Evolutionary conservation across 2,113 vertebrate species (phyloP), one percentile per base, ranked within the genome.

Genomic region (Podocnemis expansa): DNA sequence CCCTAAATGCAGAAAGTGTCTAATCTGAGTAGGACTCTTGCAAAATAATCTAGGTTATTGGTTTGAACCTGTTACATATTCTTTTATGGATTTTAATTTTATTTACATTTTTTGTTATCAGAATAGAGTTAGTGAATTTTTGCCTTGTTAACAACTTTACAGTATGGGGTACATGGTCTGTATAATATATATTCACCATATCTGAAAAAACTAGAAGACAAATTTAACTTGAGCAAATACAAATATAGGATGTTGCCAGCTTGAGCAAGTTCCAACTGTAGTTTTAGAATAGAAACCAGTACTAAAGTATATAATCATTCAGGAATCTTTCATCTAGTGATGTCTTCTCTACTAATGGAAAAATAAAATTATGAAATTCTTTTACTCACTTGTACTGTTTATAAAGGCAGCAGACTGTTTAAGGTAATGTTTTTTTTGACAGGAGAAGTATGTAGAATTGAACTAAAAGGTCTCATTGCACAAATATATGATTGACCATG

Each of bases 1-100:
- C 47, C n/a, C 21, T 12, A 4, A 49, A 34, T 3, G 79, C 93
- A 89, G 85, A 3, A 47, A 21, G 63, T 78, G 21, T 58, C 11
- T 94, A 60, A 89, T 87, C 47, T 12, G 70, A 93, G 25, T 17
- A 91, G 91, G 95, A 95, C 31, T 80, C 41, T 75, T 94, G 94
- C 85, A 93, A 49, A 96, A 84, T 73, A 19, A 84, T 78, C 80
- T 1, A 80, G 49, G 49, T 58, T 89, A 76, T 92, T 94, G 80
- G 41, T 91, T 95, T 91, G 88, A 75, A 56, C 24, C 29, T 85
- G 54, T 49, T 82, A 55, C 94, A 95, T 92, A 79, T 31, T 82
- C 88, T 96, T 95, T 93, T 47, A 75, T 93, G 87, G 92, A 75
- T 54, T 67, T 70, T 84, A 91, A 91, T 91, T 94, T 76, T 63